Evolutionary conservation across 1,140 invertebrate genomes (phyloP).

Genomic region (Cecropterus lyciades): DNA sequence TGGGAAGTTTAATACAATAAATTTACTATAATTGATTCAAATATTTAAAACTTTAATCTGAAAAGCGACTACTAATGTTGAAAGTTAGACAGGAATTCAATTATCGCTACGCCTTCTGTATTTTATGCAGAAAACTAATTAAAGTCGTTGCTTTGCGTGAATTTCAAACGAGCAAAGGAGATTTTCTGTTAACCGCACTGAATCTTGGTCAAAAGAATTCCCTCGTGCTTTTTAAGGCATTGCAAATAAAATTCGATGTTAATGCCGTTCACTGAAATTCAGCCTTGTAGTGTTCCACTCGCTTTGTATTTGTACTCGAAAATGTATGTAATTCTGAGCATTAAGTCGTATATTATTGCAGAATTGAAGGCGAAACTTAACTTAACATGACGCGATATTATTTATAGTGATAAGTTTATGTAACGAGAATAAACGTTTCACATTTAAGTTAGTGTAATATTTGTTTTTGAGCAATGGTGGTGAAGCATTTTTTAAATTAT

Average conservation of each 20-base stretch:
- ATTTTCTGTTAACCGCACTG: too few species aligned
- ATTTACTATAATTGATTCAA: too few species aligned
- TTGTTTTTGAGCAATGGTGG: too few species aligned
- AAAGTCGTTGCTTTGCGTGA: conserved; percentile 23
- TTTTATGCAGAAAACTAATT: conserved; percentile 29
- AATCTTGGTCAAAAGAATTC: conserved; percentile 18
- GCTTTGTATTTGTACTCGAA: neutral
- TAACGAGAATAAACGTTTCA: too few species aligned
- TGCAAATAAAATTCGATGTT: neutral
- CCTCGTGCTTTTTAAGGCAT: conserved; percentile 5
- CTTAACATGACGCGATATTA: too few species aligned
- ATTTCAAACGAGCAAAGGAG: conserved; percentile 25
- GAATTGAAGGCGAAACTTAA: too few species aligned
- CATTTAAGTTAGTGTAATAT: too few species aligned
- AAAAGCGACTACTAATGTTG: neutral
- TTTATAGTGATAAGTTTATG: too few species aligned
- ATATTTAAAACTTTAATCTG: too few species aligned
- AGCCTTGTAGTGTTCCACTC: too few species aligned
- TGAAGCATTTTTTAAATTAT: too few species aligned
- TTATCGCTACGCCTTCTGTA: conserved; percentile 15
- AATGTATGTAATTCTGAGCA: neutral
- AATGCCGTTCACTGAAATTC: neutral
- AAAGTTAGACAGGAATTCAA: conserved; percentile 23
- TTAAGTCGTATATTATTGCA: neutral
- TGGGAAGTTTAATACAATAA: too few species aligned